These are phyloP conservation scores for Lepidochrysops patricia DNA, from an alignment of 2,888 invertebrate species.

Conservation along the genomic window DNA sequence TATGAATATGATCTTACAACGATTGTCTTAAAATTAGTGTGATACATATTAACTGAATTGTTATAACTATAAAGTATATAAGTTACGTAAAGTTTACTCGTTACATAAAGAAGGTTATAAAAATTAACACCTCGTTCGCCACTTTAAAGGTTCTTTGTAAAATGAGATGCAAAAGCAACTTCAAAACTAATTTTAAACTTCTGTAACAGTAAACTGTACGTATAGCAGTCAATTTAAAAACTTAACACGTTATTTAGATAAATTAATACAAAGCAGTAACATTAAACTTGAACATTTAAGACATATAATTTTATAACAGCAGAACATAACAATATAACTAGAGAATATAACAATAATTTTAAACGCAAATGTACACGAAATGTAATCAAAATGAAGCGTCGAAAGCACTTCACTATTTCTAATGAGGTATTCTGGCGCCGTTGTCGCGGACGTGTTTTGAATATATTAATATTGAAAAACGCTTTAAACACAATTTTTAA, in stretches of 20 bases:
- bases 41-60: no score
- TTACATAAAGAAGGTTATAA: neutral
- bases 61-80: no score
- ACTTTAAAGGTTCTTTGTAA: neutral
- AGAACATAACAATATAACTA: neutral
- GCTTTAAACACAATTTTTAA: neutral
- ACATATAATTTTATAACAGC: neutral
- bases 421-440: neutral
- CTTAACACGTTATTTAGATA: neutral
- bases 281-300: neutral
- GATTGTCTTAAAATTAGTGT: no score
- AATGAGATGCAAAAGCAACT: neutral
- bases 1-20: no score
- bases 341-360: no score
- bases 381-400: neutral
- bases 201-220: neutral
- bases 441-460: neutral
- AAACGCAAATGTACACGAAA: neutral
- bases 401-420: neutral
- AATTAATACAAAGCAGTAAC: neutral
- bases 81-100: no score
- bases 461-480: conserved; percentile 8
- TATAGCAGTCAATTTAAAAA: neutral
- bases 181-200: neutral
- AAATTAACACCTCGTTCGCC: neutral